These are phyloP conservation scores for Lepidurus apus DNA, from an alignment of 1,140 invertebrate genomes.

Conservation along the genomic window DNA sequence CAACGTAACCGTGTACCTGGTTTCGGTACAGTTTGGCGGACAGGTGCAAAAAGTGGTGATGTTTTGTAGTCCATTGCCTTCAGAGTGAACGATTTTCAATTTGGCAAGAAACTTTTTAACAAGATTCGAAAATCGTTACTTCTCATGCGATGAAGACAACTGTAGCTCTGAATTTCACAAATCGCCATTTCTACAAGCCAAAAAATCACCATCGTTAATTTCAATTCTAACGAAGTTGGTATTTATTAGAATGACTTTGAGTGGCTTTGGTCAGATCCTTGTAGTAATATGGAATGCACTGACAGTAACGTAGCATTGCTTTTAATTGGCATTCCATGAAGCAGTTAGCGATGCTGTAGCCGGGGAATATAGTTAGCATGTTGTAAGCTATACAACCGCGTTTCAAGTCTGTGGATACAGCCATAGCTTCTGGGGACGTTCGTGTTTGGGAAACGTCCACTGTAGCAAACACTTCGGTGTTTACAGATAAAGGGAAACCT, in stretches of 20 bases:
- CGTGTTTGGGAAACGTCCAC: background rate
- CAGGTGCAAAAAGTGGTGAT: background rate
- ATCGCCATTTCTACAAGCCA: background rate
- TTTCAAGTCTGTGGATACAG: background rate
- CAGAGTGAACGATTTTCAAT: background rate
- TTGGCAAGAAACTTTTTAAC: background rate
- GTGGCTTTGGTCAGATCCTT: background rate
- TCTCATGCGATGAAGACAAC: no score
- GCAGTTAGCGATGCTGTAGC: background rate
- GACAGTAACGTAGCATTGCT: background rate
- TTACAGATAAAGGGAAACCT: background rate
- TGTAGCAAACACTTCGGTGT: background rate
- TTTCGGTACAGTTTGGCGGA: background rate
- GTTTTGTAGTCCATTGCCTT: background rate
- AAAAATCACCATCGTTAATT: no score
- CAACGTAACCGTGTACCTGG: background rate
- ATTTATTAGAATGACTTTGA: background rate
- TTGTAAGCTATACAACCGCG: background rate
- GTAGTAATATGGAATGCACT: background rate
- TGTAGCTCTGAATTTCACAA: background rate
- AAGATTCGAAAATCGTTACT: no score
- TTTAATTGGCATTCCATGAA: background rate
- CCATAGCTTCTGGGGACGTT: background rate
- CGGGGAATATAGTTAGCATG: background rate
- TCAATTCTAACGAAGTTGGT: no score